Conservation (phyloP, 2,888 invertebrate genomes). For the Digitonthophagus gazella region DNA sequence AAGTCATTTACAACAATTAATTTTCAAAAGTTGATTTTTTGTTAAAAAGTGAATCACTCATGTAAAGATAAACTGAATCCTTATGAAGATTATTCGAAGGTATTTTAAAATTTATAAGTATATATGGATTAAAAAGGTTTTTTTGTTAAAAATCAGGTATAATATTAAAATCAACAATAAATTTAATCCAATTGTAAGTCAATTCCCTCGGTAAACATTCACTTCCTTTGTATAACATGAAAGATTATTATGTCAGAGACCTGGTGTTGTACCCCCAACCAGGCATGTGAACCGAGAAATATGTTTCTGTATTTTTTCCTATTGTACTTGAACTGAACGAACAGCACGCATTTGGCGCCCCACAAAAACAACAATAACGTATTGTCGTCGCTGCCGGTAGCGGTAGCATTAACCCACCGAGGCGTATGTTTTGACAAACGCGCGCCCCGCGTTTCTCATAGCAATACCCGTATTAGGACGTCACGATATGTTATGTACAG, state of each 20-base stretch:
- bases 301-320: conserved; percentile 14
- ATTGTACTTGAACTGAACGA: neutral
- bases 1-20: too few relatives aligned
- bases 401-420: conserved; percentile 31
- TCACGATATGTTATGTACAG: conserved; percentile 39
- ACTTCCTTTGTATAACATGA: too few relatives aligned
- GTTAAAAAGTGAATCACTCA: too few relatives aligned
- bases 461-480: conserved; percentile 43
- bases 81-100: too few relatives aligned
- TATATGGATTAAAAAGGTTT: too few relatives aligned
- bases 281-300: conserved; percentile 9
- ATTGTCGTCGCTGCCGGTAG: conserved; percentile 5
- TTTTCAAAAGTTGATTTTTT: too few relatives aligned
- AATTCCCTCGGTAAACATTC: too few relatives aligned
- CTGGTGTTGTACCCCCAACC: neutral
- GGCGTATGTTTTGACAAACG: conserved; percentile 39
- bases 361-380: neutral
- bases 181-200: too few relatives aligned
- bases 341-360: neutral
- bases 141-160: too few relatives aligned
- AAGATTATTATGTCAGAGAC: neutral
- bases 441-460: conserved; percentile 41
- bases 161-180: too few relatives aligned
- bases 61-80: too few relatives aligned
- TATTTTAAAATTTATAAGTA: too few relatives aligned